Evolutionary conservation across 1,140 invertebrate species (phyloP).

Genomic region (Heliconius hermathena): DNA sequence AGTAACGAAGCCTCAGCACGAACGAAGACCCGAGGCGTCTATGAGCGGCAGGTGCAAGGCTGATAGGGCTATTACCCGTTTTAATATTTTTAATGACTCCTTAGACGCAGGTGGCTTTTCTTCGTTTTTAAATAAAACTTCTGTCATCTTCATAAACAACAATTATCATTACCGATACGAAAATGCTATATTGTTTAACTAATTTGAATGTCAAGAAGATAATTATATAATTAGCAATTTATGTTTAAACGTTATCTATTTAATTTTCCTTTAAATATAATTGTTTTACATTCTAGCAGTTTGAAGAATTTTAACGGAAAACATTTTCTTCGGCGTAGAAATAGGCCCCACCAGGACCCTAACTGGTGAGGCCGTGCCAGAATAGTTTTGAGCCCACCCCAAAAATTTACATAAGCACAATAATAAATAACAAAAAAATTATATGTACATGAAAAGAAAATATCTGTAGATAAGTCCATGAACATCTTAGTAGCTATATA

Average conservation of each 20-base stretch:
- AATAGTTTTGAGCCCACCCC: too few relatives aligned
- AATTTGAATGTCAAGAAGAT: too few relatives aligned
- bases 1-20: not conserved
- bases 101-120: constrained; percentile 49
- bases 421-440: too few relatives aligned
- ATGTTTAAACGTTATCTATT: not conserved
- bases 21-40: constrained; percentile 16
- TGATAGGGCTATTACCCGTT: constrained; percentile 75
- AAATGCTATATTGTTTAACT: not conserved
- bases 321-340: not conserved
- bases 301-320: not conserved
- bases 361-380: too few relatives aligned
- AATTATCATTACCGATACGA: not conserved
- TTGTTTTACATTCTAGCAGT: not conserved
- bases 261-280: not conserved
- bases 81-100: constrained; percentile 71
- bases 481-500: constrained; percentile 3
- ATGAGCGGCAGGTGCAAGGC: constrained; percentile 62
- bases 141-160: not conserved
- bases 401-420: too few relatives aligned
- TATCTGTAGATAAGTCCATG: not conserved
- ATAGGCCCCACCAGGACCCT: too few relatives aligned
- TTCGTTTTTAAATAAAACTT: constrained; percentile 50
- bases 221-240: not conserved
- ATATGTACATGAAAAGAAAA: not conserved